Conservation (phyloP, 2,113 vertebrate genomes). For the Caranx ignobilis region DNA sequence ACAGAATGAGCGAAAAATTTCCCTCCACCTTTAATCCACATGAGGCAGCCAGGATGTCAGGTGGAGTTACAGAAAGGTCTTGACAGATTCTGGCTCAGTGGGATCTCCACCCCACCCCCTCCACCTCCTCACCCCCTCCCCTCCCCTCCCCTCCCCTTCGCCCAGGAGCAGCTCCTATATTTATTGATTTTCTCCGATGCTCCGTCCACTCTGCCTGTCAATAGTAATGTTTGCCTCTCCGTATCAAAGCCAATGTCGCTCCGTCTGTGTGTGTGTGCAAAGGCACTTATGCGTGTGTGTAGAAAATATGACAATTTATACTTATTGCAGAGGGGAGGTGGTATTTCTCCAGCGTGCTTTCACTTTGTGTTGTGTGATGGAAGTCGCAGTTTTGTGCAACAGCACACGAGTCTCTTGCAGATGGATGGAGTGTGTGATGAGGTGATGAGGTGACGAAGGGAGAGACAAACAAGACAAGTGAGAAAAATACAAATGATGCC, state of each 20-base stretch:
- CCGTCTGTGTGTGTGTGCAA: no score
- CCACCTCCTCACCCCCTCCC: no score
- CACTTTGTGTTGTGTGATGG: not conserved
- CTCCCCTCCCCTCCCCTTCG: constrained; percentile 26
- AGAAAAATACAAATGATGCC: not conserved
- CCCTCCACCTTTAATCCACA: constrained; percentile 1
- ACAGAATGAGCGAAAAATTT: not conserved
- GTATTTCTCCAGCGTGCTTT: not conserved
- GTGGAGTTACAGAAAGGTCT: constrained; percentile 40
- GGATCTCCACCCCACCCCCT: constrained; percentile 38
- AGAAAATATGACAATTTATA: not conserved
- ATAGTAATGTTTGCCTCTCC: constrained; percentile 8
- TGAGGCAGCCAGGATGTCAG: constrained; percentile 30
- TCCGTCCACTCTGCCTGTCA: not conserved
- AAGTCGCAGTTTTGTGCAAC: constrained; percentile 6
- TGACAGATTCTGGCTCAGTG: constrained; percentile 67
- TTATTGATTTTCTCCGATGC: constrained; percentile 57
- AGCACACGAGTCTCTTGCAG: not conserved
- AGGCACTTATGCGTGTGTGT: not conserved
- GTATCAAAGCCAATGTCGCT: not conserved
- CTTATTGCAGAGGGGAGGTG: not conserved
- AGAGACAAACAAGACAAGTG: constrained; percentile 4
- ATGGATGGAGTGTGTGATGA: not conserved
- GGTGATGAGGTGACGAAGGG: constrained; percentile 13
- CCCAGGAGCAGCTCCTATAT: constrained; percentile 22